Percentiles rank a stretch among this genome's conserved stretches.
Evolutionary conservation across 2,888 invertebrate genomes (phyloP).

Genomic region (Aphodius granarius): DNA sequence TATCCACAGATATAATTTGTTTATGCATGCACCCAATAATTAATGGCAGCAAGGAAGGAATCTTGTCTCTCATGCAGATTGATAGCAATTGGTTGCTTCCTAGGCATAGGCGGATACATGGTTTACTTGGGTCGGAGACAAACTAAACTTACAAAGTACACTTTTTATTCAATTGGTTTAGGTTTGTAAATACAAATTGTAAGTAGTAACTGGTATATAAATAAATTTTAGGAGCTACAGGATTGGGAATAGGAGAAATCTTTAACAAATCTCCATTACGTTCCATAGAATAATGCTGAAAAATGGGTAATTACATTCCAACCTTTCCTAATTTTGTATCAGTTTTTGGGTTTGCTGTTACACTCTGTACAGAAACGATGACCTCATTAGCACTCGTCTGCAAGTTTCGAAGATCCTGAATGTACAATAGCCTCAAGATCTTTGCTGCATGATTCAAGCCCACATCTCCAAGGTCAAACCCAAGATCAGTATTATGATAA

Average conservation of each 20-base stretch:
- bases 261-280: constrained; percentile 47
- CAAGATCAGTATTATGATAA: constrained; percentile 67
- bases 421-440: constrained; percentile 77
- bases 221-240: constrained; percentile 41
- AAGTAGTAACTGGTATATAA: constrained; percentile 10
- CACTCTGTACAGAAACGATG: constrained; percentile 86
- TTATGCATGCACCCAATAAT: neutral
- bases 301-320: constrained; percentile 59
- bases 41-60: constrained; percentile 25
- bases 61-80: constrained; percentile 48
- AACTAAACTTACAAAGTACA: constrained; percentile 37
- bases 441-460: constrained; percentile 73
- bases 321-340: constrained; percentile 94
- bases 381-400: constrained; percentile 95
- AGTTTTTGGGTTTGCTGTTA: constrained; percentile 97
- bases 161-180: constrained; percentile 42
- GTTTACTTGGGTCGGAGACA: constrained; percentile 42
- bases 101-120: constrained; percentile 48
- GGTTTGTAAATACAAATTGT: constrained; percentile 39
- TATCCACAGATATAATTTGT: no score
- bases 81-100: constrained; percentile 43
- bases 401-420: constrained; percentile 80
- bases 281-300: constrained; percentile 15
- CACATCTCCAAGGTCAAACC: constrained; percentile 67
- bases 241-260: constrained; percentile 48